Evolutionary conservation across 2,797 vertebrate species (phyloP).

Genomic region (Cottoperca gobio): DNA sequence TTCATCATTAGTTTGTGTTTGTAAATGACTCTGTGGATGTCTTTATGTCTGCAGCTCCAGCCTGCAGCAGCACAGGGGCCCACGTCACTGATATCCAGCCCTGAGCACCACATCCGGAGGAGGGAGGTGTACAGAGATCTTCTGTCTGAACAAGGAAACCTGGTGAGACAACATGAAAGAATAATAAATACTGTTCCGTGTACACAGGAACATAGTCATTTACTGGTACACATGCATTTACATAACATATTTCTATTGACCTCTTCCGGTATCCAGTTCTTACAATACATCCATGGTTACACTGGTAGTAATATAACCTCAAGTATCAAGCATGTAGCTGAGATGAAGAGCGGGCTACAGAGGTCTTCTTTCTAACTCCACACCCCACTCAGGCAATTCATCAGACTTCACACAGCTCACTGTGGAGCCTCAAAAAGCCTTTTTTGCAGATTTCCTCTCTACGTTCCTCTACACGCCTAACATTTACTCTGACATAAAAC

Average conservation of each 20-base stretch:
- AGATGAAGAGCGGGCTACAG: not conserved
- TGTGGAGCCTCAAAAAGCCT: too few relatives aligned
- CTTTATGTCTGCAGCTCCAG: slow-evolving; percentile 60
- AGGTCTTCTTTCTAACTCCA: not conserved
- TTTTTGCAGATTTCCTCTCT: too few relatives aligned
- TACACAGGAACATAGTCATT: not conserved
- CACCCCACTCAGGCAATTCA: too few relatives aligned
- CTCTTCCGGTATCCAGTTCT: too few relatives aligned
- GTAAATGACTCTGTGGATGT: slow-evolving; percentile 10
- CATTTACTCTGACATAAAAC: too few relatives aligned
- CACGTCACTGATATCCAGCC: slow-evolving; percentile 31
- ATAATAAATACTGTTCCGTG: not conserved
- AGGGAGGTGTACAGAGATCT: slow-evolving; percentile 59
- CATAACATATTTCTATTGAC: not conserved
- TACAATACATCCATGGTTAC: too few relatives aligned
- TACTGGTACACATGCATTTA: not conserved
- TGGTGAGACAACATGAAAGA: slow-evolving; percentile 65
- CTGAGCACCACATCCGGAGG: slow-evolving; percentile 60
- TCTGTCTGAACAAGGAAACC: slow-evolving; percentile 69
- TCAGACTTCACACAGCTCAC: too few relatives aligned
- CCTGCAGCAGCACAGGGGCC: slow-evolving; percentile 37
- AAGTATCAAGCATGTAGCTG: too few relatives aligned
- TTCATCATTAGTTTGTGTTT: slow-evolving; percentile 18
- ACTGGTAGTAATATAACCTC: too few relatives aligned
- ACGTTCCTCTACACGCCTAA: too few relatives aligned